Base-by-base conservation (phyloP, 2,113 vertebrate genomes). In the Seriola aureovittata region DNA sequence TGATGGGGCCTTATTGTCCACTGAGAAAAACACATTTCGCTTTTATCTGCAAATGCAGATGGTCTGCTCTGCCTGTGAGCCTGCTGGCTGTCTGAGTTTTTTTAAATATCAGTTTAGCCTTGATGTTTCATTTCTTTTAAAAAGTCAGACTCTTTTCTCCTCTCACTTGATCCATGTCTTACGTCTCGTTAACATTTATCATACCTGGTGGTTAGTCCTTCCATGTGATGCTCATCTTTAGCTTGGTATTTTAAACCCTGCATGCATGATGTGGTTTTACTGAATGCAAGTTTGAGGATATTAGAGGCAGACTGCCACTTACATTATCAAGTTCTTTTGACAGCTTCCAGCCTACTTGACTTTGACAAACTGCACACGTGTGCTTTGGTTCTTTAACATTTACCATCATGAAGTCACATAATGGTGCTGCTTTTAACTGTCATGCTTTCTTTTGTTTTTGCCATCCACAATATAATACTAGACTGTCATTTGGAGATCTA, bases 11-110 rank as follows among this genome's bases (percentile, higher is more conserved):
- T 4, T 16, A n/a, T 23, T 79, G 38, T 81, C 46, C 40, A 70
- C 44, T 11, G 70, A 54, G 63, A 70, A 72, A 82, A 77, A 29
- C 72, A 9, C 19, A 63, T 80, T 62, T 72, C 44, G 46, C 54
- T 79, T 74, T 40, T 70, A 71, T 68, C 68, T 84, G 25, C n/a
- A 64, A 75, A 83, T 85, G 42, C 81, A 79, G 57, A 63, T 44
- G 40, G 50, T 78, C 19, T 55, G 4, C 63, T 75, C 32, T 52
- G n/a, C 52, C 52, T 68, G 50, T 60, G 82, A 44, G 55, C 59
- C 63, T 40, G 38, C 46, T 57, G 17, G 17, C 6, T 54, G n/a
- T n/a, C n/a, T 29, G 12, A n/a, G 62, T 65, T 9, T 46, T 16
- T 29, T 58, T 72, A 8, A 13, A 11, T 14, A 21, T 59, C 34